Base-by-base conservation (phyloP, 1,140 invertebrate genomes). In the Pogonognathellus flavescens region DNA sequence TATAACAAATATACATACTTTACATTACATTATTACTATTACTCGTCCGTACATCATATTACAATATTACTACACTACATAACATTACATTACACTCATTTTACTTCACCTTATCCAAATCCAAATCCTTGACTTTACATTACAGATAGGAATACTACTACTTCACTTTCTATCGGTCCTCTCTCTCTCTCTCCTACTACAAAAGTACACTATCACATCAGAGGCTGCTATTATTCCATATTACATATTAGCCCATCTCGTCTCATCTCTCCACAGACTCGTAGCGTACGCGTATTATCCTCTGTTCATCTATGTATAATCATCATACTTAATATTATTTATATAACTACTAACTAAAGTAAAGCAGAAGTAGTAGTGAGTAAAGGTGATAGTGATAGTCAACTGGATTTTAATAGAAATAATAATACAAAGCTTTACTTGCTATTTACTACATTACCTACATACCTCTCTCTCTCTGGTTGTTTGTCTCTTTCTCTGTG, bases 1-100 rank as follows among this genome's bases (percentile, higher is more conserved):
- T 76, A 76, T 76, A 76, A 76, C 70, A 76, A 76, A 76, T 76
- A 76, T 76, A 76, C 70, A 76, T 76, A 76, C 22, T 76, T 76
- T 76, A 76, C 70, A 76, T 76, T 76, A 76, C 70, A 76, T 76
- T 76, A 76, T 76, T 76, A 76, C 70, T 76, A 76, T 76, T 76
- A 76, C 70, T 76, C 70, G 70, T 16, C 70, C 70, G 70, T 76
- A 76, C 70, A 76, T 76, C 70, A 76, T 76, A 76, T 76, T 76
- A 76, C 41, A 76, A 76, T 76, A 76, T 76, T 76, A 76, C 41
- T 8, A 1, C 13, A 70, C 66, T 76, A 76, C 70, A 76, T 76
- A 49, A 76, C 70, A 76, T 76, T 76, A 76, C 70, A 76, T 76
- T 76, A 76, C 70, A 76, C 70, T 76, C 25, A 76, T 76, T 76